Percentiles rank a stretch among this genome's conserved stretches.
phyloP scores from a whole-genome alignment of 2,888 invertebrate species.

The Hypselothyrea guttata region DNA sequence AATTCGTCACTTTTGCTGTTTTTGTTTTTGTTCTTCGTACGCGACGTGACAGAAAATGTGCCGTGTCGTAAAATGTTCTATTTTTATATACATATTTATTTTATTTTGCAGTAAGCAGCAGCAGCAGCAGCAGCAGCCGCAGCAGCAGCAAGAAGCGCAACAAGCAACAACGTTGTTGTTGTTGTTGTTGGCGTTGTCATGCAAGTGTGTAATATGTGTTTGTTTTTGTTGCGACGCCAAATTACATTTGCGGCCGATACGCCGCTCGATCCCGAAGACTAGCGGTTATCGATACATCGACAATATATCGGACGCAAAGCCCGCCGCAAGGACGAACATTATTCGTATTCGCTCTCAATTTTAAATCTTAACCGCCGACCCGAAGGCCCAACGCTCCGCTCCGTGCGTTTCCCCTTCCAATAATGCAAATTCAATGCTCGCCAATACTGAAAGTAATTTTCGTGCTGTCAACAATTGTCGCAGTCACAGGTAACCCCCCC shows the following conservation, averaged over 20 bases:
- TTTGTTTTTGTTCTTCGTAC: conserved; percentile 35
- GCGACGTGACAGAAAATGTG: conserved; percentile 59
- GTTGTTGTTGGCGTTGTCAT: conserved; percentile 44
- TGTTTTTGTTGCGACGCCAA: conserved; percentile 73
- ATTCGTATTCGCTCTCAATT: conserved; percentile 6
- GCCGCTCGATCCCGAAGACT: conserved; percentile 68
- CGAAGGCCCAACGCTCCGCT: conserved; percentile 17
- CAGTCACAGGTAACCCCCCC: conserved; percentile 75
- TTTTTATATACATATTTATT: too few relatives aligned
- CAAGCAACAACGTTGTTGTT: conserved; percentile 3
- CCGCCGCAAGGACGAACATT: too few relatives aligned
- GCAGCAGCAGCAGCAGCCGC: conserved; percentile 36
- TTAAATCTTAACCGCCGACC: conserved; percentile 18
- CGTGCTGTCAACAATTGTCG: conserved; percentile 82
- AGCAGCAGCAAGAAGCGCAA: conserved; percentile 2
- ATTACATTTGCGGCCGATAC: conserved; percentile 67
- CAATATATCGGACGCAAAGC: too few relatives aligned
- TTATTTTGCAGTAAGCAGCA: conserved; percentile 70
- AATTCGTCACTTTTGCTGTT: conserved; percentile 13
- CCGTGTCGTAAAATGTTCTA: conserved; percentile 69
- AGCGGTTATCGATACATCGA: too few relatives aligned
- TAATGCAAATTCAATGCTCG: conserved; percentile 72
- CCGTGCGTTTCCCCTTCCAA: conserved; percentile 48
- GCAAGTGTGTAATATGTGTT: conserved; percentile 72
- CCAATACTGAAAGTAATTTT: conserved; percentile 78